These are phyloP conservation scores for Brevimyrus niger DNA, from an alignment of 2,113 vertebrate species.

Conservation along the genomic window DNA sequence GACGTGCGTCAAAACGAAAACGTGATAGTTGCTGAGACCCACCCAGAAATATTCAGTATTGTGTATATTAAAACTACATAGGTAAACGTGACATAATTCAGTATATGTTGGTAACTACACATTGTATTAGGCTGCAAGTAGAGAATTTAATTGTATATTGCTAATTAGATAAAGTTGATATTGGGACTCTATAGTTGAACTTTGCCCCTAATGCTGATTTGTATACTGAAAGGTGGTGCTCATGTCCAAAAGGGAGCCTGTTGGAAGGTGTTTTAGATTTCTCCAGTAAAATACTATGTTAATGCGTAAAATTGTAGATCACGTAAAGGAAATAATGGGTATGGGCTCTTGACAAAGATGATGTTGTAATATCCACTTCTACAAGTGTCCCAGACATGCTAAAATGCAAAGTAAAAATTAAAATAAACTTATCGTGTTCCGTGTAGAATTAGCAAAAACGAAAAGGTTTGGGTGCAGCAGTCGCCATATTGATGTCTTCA, in stretches of 20 bases:
- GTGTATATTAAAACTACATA: neutral
- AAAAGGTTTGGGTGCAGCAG: neutral
- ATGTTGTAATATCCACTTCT: neutral
- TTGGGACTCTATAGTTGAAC: neutral
- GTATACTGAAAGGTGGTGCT: neutral
- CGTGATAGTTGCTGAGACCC: neutral
- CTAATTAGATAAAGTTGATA: neutral
- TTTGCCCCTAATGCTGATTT: neutral
- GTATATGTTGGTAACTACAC: neutral
- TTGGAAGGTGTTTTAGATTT: neutral
- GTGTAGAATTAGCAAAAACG: neutral
- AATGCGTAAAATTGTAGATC: neutral
- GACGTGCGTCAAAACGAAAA: neutral
- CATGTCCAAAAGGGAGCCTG: neutral
- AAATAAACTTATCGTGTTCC: neutral
- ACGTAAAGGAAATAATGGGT: neutral
- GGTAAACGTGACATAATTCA: neutral
- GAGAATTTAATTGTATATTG: neutral
- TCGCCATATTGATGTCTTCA: neutral
- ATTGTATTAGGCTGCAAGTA: neutral
- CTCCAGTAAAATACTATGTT: neutral
- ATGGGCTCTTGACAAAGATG: neutral
- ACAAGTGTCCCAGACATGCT: neutral
- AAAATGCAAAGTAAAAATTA: neutral
- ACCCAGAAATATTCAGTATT: neutral